phyloP scores from a whole-genome alignment of 2,113 vertebrate genomes.

The Petroica traversi region DNA sequence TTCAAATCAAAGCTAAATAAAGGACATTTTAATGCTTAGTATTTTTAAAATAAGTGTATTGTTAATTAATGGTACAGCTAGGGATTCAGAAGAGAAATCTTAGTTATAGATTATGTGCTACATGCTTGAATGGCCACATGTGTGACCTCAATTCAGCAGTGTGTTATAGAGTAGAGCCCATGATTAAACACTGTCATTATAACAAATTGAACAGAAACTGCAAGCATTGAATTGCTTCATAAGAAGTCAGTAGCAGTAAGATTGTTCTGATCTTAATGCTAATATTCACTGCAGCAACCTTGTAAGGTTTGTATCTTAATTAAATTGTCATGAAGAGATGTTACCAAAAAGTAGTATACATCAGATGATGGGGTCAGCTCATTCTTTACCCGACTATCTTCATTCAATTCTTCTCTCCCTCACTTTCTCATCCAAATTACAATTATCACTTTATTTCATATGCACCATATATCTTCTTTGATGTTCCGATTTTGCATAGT shows the following conservation, averaged over 20 bases:
- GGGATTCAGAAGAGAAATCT: constrained; percentile 70
- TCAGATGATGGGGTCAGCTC: constrained; percentile 32
- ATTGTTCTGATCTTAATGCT: constrained; percentile 73
- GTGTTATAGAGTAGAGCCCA: constrained; percentile 57
- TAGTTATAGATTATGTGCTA: constrained; percentile 77
- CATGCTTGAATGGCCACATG: constrained; percentile 76
- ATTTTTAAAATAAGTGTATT: constrained; percentile 56
- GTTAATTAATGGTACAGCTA: constrained; percentile 73
- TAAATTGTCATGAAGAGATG: constrained; percentile 73
- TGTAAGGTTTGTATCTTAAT: constrained; percentile 75
- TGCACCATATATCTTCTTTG: constrained; percentile 4
- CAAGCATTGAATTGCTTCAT: constrained; percentile 77
- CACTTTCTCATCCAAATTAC: neutral
- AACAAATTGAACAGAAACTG: constrained; percentile 79
- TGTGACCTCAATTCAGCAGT: constrained; percentile 78
- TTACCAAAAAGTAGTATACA: constrained; percentile 41
- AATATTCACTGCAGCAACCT: constrained; percentile 60
- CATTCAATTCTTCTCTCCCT: neutral
- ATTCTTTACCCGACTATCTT: constrained; percentile 33
- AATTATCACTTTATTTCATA: constrained; percentile 24
- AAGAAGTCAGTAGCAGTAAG: constrained; percentile 68
- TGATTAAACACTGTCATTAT: constrained; percentile 82
- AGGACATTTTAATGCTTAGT: constrained; percentile 36
- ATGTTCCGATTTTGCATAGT: constrained; percentile 20
- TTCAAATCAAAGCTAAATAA: constrained; percentile 53